Conservation (phyloP, 2,113 vertebrate species). For the Pristiophorus japonicus region DNA sequence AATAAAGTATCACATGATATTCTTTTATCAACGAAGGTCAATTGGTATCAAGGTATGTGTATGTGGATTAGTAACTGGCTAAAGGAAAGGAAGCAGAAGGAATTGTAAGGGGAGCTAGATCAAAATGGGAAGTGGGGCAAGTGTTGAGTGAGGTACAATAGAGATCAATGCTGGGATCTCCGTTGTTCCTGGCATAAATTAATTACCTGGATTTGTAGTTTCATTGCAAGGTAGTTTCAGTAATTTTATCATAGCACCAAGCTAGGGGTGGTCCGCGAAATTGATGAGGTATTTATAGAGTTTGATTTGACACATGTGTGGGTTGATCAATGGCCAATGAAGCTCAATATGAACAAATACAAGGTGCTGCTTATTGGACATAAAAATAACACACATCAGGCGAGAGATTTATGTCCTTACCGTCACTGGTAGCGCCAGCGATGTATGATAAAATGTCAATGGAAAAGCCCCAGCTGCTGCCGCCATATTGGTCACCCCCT, state of each 20-base stretch:
- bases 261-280: background rate
- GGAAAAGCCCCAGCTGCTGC: no score
- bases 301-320: background rate
- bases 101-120: background rate
- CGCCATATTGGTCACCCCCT: no score
- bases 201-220: background rate
- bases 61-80: background rate
- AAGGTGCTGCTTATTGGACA: background rate
- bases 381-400: background rate
- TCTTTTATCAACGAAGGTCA: background rate
- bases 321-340: background rate
- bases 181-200: background rate
- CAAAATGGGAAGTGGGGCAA: background rate
- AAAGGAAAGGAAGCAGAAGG: background rate
- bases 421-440: no score
- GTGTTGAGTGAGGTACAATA: background rate
- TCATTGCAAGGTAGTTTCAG: background rate
- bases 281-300: background rate
- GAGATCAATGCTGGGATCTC: background rate
- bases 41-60: background rate
- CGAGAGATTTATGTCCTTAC: no score
- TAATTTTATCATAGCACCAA: background rate
- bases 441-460: no score
- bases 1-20: background rate
- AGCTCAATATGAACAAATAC: background rate